Evolutionary conservation across 2,113 vertebrate species (phyloP).

Genomic region (Daphoenositta chrysoptera): DNA sequence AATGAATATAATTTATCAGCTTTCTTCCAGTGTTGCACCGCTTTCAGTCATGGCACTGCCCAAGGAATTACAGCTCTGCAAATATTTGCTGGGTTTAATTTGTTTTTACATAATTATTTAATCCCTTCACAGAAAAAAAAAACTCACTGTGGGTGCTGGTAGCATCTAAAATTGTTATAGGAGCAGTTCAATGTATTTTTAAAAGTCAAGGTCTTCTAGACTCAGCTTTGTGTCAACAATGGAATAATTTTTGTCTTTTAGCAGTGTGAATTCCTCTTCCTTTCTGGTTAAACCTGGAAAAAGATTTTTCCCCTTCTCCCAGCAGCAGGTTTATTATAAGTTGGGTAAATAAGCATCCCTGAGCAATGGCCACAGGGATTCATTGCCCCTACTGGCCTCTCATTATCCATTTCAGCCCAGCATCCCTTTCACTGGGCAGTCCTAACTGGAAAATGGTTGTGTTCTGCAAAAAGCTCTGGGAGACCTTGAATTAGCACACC

Average conservation of each 20-base stretch:
- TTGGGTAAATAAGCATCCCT: neutral
- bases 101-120: neutral
- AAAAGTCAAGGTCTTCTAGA: neutral
- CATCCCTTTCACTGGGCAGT: neutral
- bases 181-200: neutral
- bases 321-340: neutral
- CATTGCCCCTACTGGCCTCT: neutral
- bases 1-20: neutral
- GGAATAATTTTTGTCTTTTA: neutral
- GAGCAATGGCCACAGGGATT: neutral
- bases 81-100: constrained; percentile 19
- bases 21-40: neutral
- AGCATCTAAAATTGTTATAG: neutral
- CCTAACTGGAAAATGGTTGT: neutral
- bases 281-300: neutral
- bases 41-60: neutral
- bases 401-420: neutral
- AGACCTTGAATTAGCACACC: neutral
- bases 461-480: neutral
- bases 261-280: neutral
- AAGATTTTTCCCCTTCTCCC: neutral
- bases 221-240: neutral
- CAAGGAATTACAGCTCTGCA: neutral
- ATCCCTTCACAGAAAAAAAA: neutral
- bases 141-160: neutral